phyloP scores from a whole-genome alignment of 1,140 invertebrate genomes.

The Pogonomyrmex californicus region DNA sequence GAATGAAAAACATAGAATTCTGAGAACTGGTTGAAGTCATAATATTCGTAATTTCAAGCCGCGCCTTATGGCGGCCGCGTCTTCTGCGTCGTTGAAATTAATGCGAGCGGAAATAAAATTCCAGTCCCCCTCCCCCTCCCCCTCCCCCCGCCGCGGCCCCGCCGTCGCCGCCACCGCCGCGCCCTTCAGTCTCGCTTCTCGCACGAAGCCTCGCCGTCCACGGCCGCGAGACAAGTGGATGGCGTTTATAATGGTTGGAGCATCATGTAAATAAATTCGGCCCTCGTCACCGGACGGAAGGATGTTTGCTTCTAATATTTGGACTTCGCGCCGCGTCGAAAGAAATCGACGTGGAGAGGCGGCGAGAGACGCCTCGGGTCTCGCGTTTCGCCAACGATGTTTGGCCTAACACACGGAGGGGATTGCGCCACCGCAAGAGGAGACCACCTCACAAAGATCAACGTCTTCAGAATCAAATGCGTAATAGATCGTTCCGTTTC shows the following conservation, averaged over 20 bases:
- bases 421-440: slow-evolving; percentile 3
- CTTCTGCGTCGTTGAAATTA: slow-evolving; percentile 78
- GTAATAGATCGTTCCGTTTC: slow-evolving; percentile 14
- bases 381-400: slow-evolving; percentile 54
- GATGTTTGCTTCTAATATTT: slow-evolving; percentile 76
- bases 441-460: slow-evolving; percentile 16
- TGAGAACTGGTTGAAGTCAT: slow-evolving; percentile 85
- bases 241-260: slow-evolving; percentile 72
- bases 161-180: neutral
- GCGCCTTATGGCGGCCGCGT: slow-evolving; percentile 70
- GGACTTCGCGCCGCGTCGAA: slow-evolving; percentile 67
- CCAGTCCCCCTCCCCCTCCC: slow-evolving; percentile 26
- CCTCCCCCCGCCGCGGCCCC: neutral
- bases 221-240: slow-evolving; percentile 70
- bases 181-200: slow-evolving; percentile 2
- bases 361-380: slow-evolving; percentile 8
- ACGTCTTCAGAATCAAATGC: slow-evolving; percentile 18
- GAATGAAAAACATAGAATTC: slow-evolving; percentile 86
- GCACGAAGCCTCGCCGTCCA: slow-evolving; percentile 1
- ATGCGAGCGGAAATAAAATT: slow-evolving; percentile 79
- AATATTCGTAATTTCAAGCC: slow-evolving; percentile 83
- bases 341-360: slow-evolving; percentile 48
- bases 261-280: slow-evolving; percentile 75
- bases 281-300: slow-evolving; percentile 51
- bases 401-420: slow-evolving; percentile 23